Conservation (phyloP, 2,797 vertebrate genomes). For the Tokudaia tokunoshimensis region DNA sequence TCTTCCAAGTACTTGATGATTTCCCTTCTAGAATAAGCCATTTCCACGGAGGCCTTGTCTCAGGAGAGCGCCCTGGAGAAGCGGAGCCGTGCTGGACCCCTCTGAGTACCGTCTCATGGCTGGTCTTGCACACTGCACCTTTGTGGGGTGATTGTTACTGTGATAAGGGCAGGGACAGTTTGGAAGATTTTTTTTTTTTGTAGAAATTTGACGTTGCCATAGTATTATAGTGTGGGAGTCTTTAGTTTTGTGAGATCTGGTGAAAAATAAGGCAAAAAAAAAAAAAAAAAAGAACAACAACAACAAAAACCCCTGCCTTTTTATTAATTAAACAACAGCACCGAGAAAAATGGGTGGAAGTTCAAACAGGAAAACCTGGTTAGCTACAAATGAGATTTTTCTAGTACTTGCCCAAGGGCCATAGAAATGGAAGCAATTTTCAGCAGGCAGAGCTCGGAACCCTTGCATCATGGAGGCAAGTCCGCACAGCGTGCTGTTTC, state of each 20-base stretch:
- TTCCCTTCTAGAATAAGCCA: constrained; percentile 28
- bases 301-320: neutral
- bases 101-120: neutral
- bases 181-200: neutral
- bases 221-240: neutral
- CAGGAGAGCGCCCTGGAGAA: neutral
- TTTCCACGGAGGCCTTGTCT: neutral
- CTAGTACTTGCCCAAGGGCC: neutral
- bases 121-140: neutral
- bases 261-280: neutral
- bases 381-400: neutral
- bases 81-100: neutral
- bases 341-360: neutral
- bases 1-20: neutral
- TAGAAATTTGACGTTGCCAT: neutral
- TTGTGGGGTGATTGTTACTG: neutral
- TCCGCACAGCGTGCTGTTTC: neutral
- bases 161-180: constrained; percentile 25
- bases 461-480: neutral
- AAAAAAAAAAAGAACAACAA: too few relatives aligned
- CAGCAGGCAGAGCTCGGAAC: neutral
- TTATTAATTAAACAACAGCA: neutral
- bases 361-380: neutral
- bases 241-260: constrained; percentile 14
- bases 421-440: neutral